phyloP scores from a whole-genome alignment of 2,888 invertebrate genomes.

The Venustoraphidia nigricollis region DNA sequence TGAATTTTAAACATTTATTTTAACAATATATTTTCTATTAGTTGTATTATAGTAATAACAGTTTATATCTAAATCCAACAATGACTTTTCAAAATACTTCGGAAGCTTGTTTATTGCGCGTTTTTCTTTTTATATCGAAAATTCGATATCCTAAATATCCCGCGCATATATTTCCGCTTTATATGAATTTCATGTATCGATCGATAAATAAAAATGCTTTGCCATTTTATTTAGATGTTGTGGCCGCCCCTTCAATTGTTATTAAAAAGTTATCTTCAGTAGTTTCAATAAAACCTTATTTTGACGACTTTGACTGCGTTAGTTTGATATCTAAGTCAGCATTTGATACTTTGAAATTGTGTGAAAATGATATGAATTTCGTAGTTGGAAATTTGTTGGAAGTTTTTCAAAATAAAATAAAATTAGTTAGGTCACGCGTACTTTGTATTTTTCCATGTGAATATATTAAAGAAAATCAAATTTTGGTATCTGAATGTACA shows the following conservation, averaged over 20 bases:
- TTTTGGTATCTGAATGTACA: neutral
- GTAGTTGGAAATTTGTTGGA: neutral
- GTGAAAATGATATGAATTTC: too few species aligned
- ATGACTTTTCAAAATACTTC: too few species aligned
- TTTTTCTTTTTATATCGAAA: neutral
- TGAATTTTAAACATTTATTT: too few species aligned
- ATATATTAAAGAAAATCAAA: neutral
- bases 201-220: conserved; percentile 9
- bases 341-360: too few species aligned
- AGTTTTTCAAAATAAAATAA: neutral
- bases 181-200: conserved; percentile 21
- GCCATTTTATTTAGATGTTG: neutral
- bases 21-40: too few species aligned
- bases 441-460: neutral
- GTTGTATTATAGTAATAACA: too few species aligned
- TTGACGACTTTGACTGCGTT: too few species aligned
- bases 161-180: conserved; percentile 20
- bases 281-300: too few species aligned
- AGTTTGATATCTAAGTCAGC: too few species aligned
- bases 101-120: too few species aligned
- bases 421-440: neutral
- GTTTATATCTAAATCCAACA: too few species aligned
- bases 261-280: neutral
- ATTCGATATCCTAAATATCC: conserved; percentile 15
- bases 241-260: neutral